Evolutionary conservation across 2,113 vertebrate genomes (phyloP).

Genomic region (Misgurnus mizolepis): DNA sequence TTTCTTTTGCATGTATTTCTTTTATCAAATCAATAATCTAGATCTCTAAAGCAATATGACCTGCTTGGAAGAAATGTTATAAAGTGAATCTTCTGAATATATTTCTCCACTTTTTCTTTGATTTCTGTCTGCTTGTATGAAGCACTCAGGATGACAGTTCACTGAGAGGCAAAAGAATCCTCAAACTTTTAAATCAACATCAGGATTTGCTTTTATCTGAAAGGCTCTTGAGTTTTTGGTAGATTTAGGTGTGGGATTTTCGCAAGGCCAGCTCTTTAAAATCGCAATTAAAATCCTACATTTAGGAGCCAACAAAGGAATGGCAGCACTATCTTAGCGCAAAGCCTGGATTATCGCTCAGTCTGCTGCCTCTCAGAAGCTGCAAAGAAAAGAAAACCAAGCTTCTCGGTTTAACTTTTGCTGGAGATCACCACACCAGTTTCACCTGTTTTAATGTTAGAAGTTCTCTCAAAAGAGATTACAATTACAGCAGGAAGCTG

Average conservation of each 20-base stretch:
- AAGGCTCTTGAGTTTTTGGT: constrained; percentile 31
- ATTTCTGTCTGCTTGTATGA: constrained; percentile 1
- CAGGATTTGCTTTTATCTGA: constrained; percentile 54
- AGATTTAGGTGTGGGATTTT: constrained; percentile 57
- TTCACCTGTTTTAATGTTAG: not conserved
- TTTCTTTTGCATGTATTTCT: not conserved
- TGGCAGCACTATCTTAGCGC: not conserved
- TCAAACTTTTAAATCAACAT: constrained; percentile 37
- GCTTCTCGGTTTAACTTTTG: constrained; percentile 7
- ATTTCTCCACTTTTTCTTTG: not conserved
- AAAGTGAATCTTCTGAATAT: constrained; percentile 2
- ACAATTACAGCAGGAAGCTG: constrained; percentile 20
- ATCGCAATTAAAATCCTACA: constrained; percentile 57
- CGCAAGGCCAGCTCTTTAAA: constrained; percentile 50
- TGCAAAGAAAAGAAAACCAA: constrained; percentile 17
- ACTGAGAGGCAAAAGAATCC: not conserved
- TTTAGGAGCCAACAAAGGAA: constrained; percentile 41
- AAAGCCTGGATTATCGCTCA: constrained; percentile 44
- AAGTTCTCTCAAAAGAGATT: constrained; percentile 13
- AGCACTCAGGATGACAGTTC: constrained; percentile 1
- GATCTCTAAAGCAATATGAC: not conserved
- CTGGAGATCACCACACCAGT: not conserved
- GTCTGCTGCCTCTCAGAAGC: constrained; percentile 34
- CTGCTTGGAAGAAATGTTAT: constrained; percentile 13
- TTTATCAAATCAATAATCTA: not conserved